Percentiles rank a stretch among this genome's conserved stretches.
Conservation (phyloP, 1,140 invertebrate species). For the Eumeta japonica region DNA sequence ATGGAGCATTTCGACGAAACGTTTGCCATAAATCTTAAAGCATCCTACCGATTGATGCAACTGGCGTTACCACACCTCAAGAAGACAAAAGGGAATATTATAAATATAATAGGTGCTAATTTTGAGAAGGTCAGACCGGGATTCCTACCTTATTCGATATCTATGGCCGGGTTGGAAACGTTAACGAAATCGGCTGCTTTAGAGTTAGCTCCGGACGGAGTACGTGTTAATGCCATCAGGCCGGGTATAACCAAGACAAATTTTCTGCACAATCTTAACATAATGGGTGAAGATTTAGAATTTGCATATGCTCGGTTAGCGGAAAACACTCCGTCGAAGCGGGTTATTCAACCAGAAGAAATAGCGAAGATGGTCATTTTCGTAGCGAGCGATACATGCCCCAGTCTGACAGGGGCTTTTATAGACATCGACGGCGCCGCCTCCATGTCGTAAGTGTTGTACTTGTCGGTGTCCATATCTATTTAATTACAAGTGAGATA, state of each 20-base stretch:
- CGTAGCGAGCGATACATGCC: constrained; percentile 73
- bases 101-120: constrained; percentile 79
- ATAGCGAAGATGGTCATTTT: constrained; percentile 77
- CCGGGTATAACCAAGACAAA: constrained; percentile 67
- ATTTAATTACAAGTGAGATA: no score
- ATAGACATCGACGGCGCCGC: constrained; percentile 76
- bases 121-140: constrained; percentile 62
- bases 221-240: constrained; percentile 69
- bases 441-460: no score
- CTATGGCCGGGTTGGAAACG: constrained; percentile 59
- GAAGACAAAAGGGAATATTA: constrained; percentile 64
- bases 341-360: constrained; percentile 61
- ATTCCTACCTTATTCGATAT: constrained; percentile 67
- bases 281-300: constrained; percentile 69
- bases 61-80: constrained; percentile 22
- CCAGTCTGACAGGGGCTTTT: constrained; percentile 75
- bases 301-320: constrained; percentile 72
- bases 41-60: constrained; percentile 25
- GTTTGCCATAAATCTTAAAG: constrained; percentile 23
- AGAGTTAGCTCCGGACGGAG: constrained; percentile 50
- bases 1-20: constrained; percentile 30
- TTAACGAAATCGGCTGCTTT: constrained; percentile 66
- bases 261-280: constrained; percentile 56
- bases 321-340: constrained; percentile 66
- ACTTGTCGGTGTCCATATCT: no score